Base-by-base conservation (phyloP, 1,140 invertebrate genomes). In the Octopus sinensis region DNA sequence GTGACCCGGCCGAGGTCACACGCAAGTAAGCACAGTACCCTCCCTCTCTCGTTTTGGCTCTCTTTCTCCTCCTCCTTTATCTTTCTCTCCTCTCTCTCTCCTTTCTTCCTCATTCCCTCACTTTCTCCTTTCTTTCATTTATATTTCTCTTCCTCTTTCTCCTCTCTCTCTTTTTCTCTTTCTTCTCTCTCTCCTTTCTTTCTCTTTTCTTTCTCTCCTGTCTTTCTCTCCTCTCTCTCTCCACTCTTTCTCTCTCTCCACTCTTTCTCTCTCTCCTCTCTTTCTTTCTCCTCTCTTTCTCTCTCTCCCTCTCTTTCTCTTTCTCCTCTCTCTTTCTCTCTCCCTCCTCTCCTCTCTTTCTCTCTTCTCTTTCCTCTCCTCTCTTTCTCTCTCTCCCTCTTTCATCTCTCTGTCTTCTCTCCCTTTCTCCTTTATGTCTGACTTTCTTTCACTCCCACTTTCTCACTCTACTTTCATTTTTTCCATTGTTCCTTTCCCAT, bases 1-100 rank as follows among this genome's bases (percentile, higher is more conserved):
- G 87, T 5, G 84, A 82, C 79, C 80, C 85, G 23, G 77, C 83
- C 68, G 84, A 87, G 82, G 82, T 87, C 7, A 82, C 85, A 17
- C 80, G 84, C 68, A 82, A 84, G 87, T 88, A 82, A 83, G 87
- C 17, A 12, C 9, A 17, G 1, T 62, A 1, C 17, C 17, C 13
- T 5, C 68, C 6, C 68, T 73, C 13, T 73, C 13, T 73, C 30
- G 17, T 6, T 73, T 62, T 62, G 56, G 56, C 17, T 62, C 17
- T 62, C 1, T 17, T 3, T 9, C 9, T 73, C 17, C 13, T 73
- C 68, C 30, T 23, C 6, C 3, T 5, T 17, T 4, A 4, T 73
- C 6, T 73, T 73, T 73, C 4, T 73, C 13, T 6, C 6, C 17
- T 62, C 17, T 17, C 56, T 62, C 0, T 62, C 56, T 12, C 17